A percentile compares a stretch with the other conserved stretches of the same genome.
Conservation (phyloP, 2,113 vertebrate genomes). For the Entelurus aequoreus region DNA sequence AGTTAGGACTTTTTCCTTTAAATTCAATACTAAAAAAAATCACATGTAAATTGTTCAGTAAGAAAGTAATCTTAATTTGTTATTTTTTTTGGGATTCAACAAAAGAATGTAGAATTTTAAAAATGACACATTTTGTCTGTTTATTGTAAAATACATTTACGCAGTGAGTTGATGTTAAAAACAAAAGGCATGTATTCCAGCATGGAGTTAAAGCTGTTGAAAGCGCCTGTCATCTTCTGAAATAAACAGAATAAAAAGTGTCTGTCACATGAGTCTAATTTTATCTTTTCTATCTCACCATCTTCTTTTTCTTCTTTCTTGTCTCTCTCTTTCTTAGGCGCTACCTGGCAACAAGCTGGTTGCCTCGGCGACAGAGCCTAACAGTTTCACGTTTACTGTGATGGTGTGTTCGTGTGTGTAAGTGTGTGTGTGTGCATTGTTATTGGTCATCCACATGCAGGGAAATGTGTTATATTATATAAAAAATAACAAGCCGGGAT, state of each 20-base stretch:
- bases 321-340: conserved; percentile 33
- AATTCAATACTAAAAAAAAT: too few species aligned
- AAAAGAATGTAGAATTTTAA: too few species aligned
- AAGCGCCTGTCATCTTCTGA: not conserved
- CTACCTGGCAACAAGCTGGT: conserved; percentile 70
- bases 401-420: not conserved
- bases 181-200: not conserved
- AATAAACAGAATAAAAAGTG: conserved; percentile 1
- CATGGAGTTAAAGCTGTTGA: not conserved
- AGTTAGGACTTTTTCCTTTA: too few species aligned
- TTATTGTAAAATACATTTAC: too few species aligned
- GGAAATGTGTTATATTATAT: not conserved
- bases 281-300: conserved; percentile 26
- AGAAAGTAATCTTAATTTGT: too few species aligned
- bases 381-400: conserved; percentile 52
- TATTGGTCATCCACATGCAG: conserved; percentile 7
- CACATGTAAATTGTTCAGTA: too few species aligned
- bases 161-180: not conserved
- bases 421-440: conserved; percentile 26
- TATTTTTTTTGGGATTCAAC: too few species aligned
- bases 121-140: too few species aligned
- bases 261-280: conserved; percentile 34
- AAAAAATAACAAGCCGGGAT: not conserved
- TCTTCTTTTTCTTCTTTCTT: conserved; percentile 15
- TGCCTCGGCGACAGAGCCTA: conserved; percentile 62